These are phyloP conservation scores for Gadopsis bispinosus DNA, from an alignment of 2,797 vertebrate genomes.

Conservation along the genomic window DNA sequence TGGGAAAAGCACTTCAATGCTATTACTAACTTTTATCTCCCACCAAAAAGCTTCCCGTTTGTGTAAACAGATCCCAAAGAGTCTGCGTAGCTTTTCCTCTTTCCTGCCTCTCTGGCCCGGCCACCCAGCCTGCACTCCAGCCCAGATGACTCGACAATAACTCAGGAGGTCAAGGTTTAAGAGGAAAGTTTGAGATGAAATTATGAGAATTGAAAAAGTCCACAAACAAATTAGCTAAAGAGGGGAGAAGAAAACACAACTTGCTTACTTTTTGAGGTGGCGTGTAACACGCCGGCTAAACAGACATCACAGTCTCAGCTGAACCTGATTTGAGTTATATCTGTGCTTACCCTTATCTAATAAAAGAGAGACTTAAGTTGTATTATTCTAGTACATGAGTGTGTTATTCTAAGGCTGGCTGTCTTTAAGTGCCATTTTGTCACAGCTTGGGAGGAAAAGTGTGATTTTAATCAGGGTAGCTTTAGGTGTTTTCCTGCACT, in stretches of 20 bases:
- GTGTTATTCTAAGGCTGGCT: slow-evolving; percentile 76
- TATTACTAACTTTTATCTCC: slow-evolving; percentile 93
- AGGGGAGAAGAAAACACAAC: slow-evolving; percentile 70
- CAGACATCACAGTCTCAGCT: slow-evolving; percentile 80
- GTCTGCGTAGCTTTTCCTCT: slow-evolving; percentile 80
- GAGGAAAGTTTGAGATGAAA: slow-evolving; percentile 90
- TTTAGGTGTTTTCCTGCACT: slow-evolving; percentile 79
- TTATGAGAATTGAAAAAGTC: slow-evolving; percentile 92
- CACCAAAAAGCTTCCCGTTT: slow-evolving; percentile 90
- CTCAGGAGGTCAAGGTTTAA: slow-evolving; percentile 89
- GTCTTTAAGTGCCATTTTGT: slow-evolving; percentile 79
- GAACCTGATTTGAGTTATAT: slow-evolving; percentile 68
- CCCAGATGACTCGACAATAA: slow-evolving; percentile 85
- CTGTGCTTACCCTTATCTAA: slow-evolving; percentile 73
- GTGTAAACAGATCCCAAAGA: slow-evolving; percentile 94
- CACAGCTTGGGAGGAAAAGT: slow-evolving; percentile 70
- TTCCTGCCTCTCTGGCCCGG: slow-evolving; percentile 63
- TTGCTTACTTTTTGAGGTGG: slow-evolving; percentile 56
- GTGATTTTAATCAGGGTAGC: slow-evolving; percentile 82
- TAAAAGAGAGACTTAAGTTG: slow-evolving; percentile 74
- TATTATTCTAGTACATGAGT: slow-evolving; percentile 77
- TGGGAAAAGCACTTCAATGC: slow-evolving; percentile 93
- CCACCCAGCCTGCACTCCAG: slow-evolving; percentile 81
- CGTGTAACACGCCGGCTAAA: slow-evolving; percentile 84
- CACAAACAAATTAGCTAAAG: slow-evolving; percentile 90